phyloP scores from a whole-genome alignment of 1,140 invertebrate species.

The Drosophila trapezifrons region DNA sequence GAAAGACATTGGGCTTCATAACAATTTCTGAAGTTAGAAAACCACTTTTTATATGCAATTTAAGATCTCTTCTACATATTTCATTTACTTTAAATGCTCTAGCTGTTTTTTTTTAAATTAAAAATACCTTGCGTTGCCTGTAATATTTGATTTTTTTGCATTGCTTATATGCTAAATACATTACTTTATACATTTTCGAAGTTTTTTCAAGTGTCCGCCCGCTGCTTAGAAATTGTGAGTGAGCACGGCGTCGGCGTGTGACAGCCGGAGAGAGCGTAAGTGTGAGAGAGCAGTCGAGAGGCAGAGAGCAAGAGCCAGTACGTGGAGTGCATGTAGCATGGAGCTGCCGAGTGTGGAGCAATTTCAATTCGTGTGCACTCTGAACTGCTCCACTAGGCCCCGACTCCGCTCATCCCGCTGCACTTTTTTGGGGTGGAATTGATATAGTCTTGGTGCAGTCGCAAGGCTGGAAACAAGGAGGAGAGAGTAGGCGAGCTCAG shows the following conservation, averaged over 20 bases:
- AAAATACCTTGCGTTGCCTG: no score
- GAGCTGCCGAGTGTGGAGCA: conserved; percentile 41
- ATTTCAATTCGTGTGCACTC: conserved; percentile 53
- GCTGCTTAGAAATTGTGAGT: conserved; percentile 47
- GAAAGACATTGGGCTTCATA: no score
- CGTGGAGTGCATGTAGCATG: conserved; percentile 21
- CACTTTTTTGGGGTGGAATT: conserved; percentile 54
- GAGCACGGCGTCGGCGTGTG: conserved; percentile 71
- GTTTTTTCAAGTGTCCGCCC: conserved; percentile 15
- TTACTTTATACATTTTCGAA: neutral
- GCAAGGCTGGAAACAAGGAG: conserved; percentile 5
- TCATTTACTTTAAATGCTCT: neutral
- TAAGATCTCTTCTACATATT: no score
- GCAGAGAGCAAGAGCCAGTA: conserved; percentile 35
- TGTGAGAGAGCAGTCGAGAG: conserved; percentile 58
- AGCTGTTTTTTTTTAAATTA: neutral
- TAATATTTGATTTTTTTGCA: no score
- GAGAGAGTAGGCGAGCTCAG: conserved; percentile 4
- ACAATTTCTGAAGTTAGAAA: no score
- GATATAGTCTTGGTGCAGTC: conserved; percentile 41
- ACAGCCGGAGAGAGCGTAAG: conserved; percentile 36
- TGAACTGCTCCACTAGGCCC: conserved; percentile 32
- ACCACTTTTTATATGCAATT: no score
- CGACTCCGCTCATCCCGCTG: conserved; percentile 24
- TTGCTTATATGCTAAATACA: no score